Evolutionary conservation across 2,888 invertebrate genomes (phyloP), one percentile per base, ranked within the genome.

Genomic region (Petrolisthes cinctipes): DNA sequence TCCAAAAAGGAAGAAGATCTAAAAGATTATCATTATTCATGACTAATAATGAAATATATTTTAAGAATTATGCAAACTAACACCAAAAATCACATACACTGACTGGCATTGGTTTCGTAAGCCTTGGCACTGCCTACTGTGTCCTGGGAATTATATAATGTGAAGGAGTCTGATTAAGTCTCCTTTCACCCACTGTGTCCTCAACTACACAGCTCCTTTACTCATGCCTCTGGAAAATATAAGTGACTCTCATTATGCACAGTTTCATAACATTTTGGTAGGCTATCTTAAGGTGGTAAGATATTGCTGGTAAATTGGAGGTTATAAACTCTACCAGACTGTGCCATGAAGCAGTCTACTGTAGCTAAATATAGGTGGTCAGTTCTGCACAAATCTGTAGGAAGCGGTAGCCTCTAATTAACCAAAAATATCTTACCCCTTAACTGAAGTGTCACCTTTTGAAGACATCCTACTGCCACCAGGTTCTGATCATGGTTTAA

Each of bases 11-110:
- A 83, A 86, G n/a, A 75, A 75, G 73, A 84, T 75, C 81, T 73
- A 88, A 23, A 83, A 88, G 54, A 83, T 81, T 81, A 88, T 80
- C 80, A 88, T 71, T 76, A 84, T 81, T 71, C 75, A 87, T 87
- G 79, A 80, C 83, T 83, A 83, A 81, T 71, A 75, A 87, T 79
- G 73, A 80, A 84, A 83, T 84, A 81, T 37, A 51, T 84, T 88
- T 82, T 84, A 61, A 88, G 81, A 88, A 78, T 88, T 20, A 88
- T 84, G 37, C 23, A 83, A 86, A 84, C 57, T 57, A 84, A 88
- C 87, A 88, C 83, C 83, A 88, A 86, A 86, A 88, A 81, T 76
- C 73, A 81, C 87, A 80, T 80, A 84, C 87, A 88, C 71, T 88
- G 87, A 88, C 83, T 81, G 81, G 87, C 80, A 84, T 88, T 81